Base-by-base conservation (phyloP, 2,888 invertebrate species). In the Rugalucina vietnamica region DNA sequence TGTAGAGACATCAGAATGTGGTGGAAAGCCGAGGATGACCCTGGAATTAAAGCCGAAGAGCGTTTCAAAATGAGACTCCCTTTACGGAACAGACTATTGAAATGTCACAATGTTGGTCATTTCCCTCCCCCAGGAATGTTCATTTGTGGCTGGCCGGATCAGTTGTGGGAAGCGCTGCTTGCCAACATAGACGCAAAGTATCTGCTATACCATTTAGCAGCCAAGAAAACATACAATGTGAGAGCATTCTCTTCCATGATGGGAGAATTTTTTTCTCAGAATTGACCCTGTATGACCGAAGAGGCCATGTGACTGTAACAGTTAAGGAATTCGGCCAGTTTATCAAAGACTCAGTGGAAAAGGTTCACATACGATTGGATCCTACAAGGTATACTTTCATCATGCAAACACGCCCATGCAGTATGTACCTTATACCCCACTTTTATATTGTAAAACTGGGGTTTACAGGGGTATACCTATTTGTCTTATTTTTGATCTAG, bases 1-100 rank as follows among this genome's bases (percentile, higher is more conserved):
- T 87, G 84, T 32, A 29, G 32, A 12, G 87, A 87, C 65, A 75
- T 82, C 0, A 49, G 80, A 14, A 4, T 10, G 5, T 82, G 84
- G 85, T 87, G 84, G 81, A 14, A 76, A 34, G 82, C 85, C 50
- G 85, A 85, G 37, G 85, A 85, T 36, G 76, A 85, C n/a, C 76
- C 76, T 1, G 85, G 76, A 10, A 79, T 85, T n/a, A 34, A 73
- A 1, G 79, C 85, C 0, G 36, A 34, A 29, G 54, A 85, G 2
- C 21, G 85, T 36, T 27, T 79, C 2, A 37, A 18, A 4, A 24
- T 54, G n/a, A 34, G 82, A 8, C 37, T 75, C 18, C 14, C 71
- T 0, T 54, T 85, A 0, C 73, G 79, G n/a, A 37, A 60, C 1
- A 36, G 75, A 34, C 50, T 85, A 14, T 24, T 85, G 36, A n/a